Conservation (phyloP, 23 tunicate species). For the Styela plicata region DNA sequence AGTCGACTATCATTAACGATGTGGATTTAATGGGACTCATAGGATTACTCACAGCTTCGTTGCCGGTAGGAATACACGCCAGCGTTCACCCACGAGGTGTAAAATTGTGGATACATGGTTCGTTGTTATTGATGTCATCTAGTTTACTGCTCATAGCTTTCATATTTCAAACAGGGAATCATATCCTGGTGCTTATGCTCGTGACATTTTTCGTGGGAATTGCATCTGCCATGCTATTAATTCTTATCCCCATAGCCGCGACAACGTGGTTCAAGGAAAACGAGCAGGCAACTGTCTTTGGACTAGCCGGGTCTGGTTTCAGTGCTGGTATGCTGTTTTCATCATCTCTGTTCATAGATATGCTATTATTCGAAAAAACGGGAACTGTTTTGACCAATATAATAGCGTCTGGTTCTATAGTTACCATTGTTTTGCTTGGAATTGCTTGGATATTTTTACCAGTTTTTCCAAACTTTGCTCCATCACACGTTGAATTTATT, state of each 20-base stretch:
- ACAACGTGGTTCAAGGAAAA: background rate
- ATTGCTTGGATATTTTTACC: background rate
- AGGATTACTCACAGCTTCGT: background rate
- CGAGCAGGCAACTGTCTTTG: background rate
- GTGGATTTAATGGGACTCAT: background rate
- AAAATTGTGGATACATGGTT: background rate
- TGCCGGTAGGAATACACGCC: background rate
- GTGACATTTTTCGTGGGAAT: background rate
- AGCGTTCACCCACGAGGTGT: background rate
- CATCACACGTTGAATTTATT: background rate
- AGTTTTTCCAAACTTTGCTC: background rate
- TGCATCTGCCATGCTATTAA: background rate
- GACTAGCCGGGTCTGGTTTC: background rate
- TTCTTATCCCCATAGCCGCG: background rate
- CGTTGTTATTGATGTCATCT: background rate
- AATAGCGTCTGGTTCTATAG: background rate
- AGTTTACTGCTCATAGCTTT: background rate
- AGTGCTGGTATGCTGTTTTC: background rate
- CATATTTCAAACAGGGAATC: background rate
- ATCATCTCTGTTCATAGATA: background rate
- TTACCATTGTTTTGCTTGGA: background rate
- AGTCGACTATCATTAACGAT: background rate
- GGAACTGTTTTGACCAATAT: background rate
- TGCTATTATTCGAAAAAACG: background rate
- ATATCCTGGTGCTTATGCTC: background rate